These are phyloP conservation scores for Lepisosteus oculatus DNA, from an alignment of 2,113 vertebrate genomes.

Conservation along the genomic window DNA sequence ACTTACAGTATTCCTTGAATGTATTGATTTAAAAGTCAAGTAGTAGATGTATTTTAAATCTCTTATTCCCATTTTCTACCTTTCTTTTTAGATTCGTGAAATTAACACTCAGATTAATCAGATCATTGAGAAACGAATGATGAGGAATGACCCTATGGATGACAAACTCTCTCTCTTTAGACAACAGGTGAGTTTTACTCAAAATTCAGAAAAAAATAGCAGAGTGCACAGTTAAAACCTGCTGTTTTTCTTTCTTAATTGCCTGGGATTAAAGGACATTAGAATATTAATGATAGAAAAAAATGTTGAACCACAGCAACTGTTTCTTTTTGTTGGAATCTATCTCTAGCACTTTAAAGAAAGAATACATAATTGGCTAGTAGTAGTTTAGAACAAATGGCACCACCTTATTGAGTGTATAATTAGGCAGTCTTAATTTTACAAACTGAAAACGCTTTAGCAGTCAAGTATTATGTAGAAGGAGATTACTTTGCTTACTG, in stretches of 20 bases:
- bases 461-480: no score
- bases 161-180: constrained; percentile 88
- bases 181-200: constrained; percentile 78
- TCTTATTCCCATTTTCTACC: not conserved
- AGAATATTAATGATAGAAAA: no score
- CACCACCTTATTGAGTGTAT: no score
- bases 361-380: no score
- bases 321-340: not conserved
- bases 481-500: no score
- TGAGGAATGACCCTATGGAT: constrained; percentile 84
- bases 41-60: not conserved
- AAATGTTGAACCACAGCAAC: no score
- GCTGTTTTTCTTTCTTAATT: no score
- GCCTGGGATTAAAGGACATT: no score
- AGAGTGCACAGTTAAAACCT: not conserved
- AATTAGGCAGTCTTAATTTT: no score
- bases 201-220: not conserved
- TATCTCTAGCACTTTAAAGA: no score
- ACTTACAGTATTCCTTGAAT: not conserved
- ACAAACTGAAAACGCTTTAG: no score
- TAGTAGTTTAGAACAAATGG: no score
- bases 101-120: constrained; percentile 81
- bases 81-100: constrained; percentile 76
- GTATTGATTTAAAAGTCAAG: not conserved
- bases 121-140: constrained; percentile 88